Percentiles rank a stretch among this genome's conserved stretches.
phyloP scores from a whole-genome alignment of 2,888 invertebrate species.

The Chloroclysta siterata region DNA sequence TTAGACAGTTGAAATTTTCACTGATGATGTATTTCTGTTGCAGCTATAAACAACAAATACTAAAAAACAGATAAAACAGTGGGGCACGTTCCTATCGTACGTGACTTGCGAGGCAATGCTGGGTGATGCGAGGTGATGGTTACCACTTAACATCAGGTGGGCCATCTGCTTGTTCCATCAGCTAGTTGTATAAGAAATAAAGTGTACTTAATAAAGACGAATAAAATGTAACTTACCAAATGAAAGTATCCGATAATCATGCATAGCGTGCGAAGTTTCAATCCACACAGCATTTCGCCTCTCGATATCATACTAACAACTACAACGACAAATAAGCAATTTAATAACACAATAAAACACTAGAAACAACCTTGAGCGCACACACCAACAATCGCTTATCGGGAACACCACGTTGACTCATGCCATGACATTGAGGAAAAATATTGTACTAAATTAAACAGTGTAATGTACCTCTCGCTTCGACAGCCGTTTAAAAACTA shows the following conservation, averaged over 20 bases:
- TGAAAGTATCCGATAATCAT: constrained; percentile 64
- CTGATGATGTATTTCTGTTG: no score
- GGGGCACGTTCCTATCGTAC: no score
- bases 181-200: no score
- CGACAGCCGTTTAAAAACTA: background rate
- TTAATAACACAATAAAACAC: constrained; percentile 30
- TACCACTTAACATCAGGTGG: no score
- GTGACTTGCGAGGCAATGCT: no score
- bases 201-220: no score
- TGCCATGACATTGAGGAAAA: constrained; percentile 20
- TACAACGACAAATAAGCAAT: constrained; percentile 38
- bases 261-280: constrained; percentile 56
- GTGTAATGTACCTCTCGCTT: constrained; percentile 18
- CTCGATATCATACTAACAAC: constrained; percentile 46
- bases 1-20: no score
- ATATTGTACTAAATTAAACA: background rate
- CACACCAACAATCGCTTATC: background rate
- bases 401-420: constrained; percentile 17
- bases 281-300: constrained; percentile 48
- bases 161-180: no score
- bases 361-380: constrained; percentile 30
- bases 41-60: no score
- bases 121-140: no score
- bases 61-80: no score
- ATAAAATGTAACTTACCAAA: constrained; percentile 55